A percentile compares a stretch with the other conserved stretches of the same genome.
Evolutionary conservation across 2,113 vertebrate species (phyloP).

Genomic region (Sminthopsis crassicaudata): DNA sequence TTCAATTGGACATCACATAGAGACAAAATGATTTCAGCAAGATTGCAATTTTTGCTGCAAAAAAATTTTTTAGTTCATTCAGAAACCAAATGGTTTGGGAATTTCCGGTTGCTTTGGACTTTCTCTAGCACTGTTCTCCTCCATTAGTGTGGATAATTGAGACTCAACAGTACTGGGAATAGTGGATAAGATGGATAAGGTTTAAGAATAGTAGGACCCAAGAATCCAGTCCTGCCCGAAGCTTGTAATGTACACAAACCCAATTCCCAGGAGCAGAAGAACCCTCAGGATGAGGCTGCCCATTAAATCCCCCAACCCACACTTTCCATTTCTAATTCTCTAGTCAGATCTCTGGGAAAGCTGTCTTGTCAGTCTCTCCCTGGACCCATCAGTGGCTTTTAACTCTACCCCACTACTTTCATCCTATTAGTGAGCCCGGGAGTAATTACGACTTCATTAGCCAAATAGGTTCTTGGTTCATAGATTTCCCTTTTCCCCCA

Average conservation of each 20-base stretch:
- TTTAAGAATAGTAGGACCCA: not conserved
- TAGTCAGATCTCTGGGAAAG: conserved; percentile 20
- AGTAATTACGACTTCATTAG: conserved; percentile 85
- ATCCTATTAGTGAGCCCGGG: conserved; percentile 78
- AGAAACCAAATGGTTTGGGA: not conserved
- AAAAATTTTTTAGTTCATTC: not conserved
- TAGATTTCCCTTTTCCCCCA: conserved; percentile 60
- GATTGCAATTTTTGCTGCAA: not conserved
- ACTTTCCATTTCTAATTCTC: not conserved
- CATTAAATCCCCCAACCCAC: not conserved
- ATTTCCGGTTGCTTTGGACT: not conserved
- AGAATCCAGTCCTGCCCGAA: not conserved
- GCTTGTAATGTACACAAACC: not conserved
- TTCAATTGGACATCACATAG: not conserved
- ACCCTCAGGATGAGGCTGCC: not conserved
- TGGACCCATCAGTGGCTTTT: conserved; percentile 70
- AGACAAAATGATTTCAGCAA: not conserved
- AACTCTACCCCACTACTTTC: conserved; percentile 56
- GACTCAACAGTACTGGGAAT: not conserved
- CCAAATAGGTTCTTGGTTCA: conserved; percentile 74
- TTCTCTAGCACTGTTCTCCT: not conserved
- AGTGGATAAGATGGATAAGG: not conserved
- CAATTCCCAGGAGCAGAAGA: not conserved
- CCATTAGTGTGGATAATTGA: not conserved
- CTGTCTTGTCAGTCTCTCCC: not conserved